phyloP scores from a whole-genome alignment of 2,888 invertebrate genomes.

The Thelaira solivaga region DNA sequence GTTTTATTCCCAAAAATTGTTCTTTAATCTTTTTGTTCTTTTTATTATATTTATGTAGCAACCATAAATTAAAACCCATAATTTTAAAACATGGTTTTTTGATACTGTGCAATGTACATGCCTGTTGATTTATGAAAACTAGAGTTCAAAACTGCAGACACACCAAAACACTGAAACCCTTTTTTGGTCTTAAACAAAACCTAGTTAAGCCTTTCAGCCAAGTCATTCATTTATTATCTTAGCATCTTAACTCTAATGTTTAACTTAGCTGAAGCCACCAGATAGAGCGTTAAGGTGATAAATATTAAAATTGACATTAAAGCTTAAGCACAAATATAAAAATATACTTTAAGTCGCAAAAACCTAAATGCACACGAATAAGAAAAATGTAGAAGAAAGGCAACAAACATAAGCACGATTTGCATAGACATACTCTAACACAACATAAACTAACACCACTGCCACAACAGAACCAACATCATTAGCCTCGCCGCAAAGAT shows the following conservation, averaged over 20 bases:
- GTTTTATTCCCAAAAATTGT: too few species aligned
- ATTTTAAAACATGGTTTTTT: too few species aligned
- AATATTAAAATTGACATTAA: conserved; percentile 61
- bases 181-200: conserved; percentile 12
- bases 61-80: too few species aligned
- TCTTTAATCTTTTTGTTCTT: too few species aligned
- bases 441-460: conserved; percentile 31
- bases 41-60: too few species aligned
- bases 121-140: too few species aligned
- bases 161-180: too few species aligned
- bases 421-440: conserved; percentile 30
- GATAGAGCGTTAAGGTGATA: conserved; percentile 52
- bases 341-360: conserved; percentile 17
- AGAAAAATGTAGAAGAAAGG: not conserved
- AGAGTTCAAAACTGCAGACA: not conserved
- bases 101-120: too few species aligned
- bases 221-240: not conserved
- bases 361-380: not conserved
- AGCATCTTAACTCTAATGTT: conserved; percentile 26
- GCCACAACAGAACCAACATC: not conserved
- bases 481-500: conserved; percentile 17
- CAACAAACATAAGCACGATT: conserved; percentile 11
- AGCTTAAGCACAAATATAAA: conserved; percentile 47
- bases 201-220: conserved; percentile 36
- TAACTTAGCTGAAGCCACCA: conserved; percentile 21